phyloP scores from a whole-genome alignment of 2,888 invertebrate genomes.

The Caenorhabditis afra region DNA sequence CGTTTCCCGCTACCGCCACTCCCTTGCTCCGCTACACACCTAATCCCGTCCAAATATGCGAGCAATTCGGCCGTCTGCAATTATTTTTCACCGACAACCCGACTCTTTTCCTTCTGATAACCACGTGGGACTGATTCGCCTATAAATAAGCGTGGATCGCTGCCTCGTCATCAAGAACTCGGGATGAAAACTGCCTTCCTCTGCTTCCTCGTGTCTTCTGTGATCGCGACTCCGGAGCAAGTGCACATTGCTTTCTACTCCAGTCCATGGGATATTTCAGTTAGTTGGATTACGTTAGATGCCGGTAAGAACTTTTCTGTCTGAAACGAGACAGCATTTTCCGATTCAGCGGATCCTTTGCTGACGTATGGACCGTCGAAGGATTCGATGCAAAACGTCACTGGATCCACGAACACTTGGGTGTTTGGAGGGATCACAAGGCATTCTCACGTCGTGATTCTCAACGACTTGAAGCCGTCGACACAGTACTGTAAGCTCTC shows the following conservation, averaged over 20 bases:
- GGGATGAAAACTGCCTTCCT: conserved; percentile 10
- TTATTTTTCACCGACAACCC: conserved; percentile 31
- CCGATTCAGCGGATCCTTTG: conserved; percentile 9
- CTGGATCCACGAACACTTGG: conserved; percentile 45
- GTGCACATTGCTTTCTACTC: conserved; percentile 53
- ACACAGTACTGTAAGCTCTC: conserved; percentile 37
- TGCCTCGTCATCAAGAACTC: background rate
- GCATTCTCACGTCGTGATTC: conserved; percentile 38
- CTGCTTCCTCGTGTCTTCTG: too few relatives aligned
- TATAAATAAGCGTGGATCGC: conserved; percentile 23
- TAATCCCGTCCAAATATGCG: conserved; percentile 31
- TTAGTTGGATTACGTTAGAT: conserved; percentile 55
- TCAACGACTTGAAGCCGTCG: conserved; percentile 41
- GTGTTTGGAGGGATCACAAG: conserved; percentile 43
- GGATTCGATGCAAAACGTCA: conserved; percentile 21
- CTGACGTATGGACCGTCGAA: conserved; percentile 42
- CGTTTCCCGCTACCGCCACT: conserved; percentile 16
- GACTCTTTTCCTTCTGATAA: conserved; percentile 4
- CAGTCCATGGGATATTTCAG: conserved; percentile 51
- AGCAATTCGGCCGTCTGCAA: conserved; percentile 28
- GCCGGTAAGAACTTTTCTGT: conserved; percentile 16
- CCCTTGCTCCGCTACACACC: conserved; percentile 1
- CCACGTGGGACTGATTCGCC: background rate
- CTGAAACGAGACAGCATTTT: background rate
- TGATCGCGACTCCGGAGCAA: conserved; percentile 37